These are phyloP conservation scores for Mixornis gularis DNA, from an alignment of 2,113 vertebrate species.

Conservation along the genomic window DNA sequence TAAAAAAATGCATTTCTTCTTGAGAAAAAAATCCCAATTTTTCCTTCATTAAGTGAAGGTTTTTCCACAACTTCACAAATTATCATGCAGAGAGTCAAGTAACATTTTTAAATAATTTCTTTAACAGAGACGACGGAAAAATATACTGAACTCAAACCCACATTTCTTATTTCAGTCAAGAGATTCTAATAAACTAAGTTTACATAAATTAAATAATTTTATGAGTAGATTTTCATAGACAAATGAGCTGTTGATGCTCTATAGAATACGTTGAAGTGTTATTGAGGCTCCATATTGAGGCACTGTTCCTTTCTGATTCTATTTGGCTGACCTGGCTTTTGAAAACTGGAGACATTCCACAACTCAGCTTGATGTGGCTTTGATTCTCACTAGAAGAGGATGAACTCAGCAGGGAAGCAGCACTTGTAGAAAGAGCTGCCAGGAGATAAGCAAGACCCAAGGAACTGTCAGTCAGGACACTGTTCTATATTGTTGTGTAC, in stretches of 20 bases:
- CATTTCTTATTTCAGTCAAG: background rate
- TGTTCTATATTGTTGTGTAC: background rate
- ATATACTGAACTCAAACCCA: background rate
- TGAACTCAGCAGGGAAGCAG: background rate
- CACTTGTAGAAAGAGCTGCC: background rate
- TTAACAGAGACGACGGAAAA: background rate
- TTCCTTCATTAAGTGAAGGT: background rate
- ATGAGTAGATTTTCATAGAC: background rate
- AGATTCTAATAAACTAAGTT: background rate
- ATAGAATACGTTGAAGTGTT: background rate
- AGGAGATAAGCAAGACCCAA: background rate
- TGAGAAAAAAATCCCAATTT: background rate
- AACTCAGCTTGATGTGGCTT: background rate
- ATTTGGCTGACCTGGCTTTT: background rate
- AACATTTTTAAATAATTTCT: background rate
- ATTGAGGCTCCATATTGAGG: background rate
- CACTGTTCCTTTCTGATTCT: background rate
- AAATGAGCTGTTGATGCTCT: background rate
- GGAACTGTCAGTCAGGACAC: background rate
- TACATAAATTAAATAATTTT: background rate
- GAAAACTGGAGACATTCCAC: background rate
- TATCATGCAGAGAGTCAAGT: background rate
- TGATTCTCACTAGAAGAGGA: constrained; percentile 3
- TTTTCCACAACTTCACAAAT: background rate
- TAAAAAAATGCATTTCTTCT: background rate